phyloP scores from a whole-genome alignment of 1,140 invertebrate genomes.

The Drosophila sp. region DNA sequence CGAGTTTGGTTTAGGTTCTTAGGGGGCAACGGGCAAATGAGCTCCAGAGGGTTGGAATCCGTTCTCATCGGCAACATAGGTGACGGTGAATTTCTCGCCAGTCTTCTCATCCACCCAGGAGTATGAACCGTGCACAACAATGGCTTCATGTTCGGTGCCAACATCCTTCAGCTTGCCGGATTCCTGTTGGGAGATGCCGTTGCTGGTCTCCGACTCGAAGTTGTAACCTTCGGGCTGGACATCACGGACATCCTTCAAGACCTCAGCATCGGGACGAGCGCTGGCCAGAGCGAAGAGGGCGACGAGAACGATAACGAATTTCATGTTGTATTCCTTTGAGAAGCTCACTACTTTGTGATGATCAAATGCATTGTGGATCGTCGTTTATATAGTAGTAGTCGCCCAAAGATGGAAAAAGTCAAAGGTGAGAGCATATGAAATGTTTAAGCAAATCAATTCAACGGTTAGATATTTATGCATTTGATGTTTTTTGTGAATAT shows the following conservation, averaged over 20 bases:
- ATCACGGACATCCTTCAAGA: slow-evolving; percentile 10
- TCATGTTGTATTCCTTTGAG: slow-evolving; percentile 61
- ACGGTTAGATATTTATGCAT: slow-evolving; percentile 34
- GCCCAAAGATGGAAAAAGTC: slow-evolving; percentile 16
- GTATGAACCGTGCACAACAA: slow-evolving; percentile 51
- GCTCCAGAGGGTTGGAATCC: slow-evolving; percentile 88
- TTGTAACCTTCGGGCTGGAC: slow-evolving; percentile 23
- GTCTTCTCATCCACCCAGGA: slow-evolving; percentile 48
- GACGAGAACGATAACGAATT: slow-evolving; percentile 65
- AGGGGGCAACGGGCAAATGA: slow-evolving; percentile 84
- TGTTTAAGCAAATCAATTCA: background rate
- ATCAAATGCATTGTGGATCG: slow-evolving; percentile 33
- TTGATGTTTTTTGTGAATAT: slow-evolving; percentile 8
- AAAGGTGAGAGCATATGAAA: slow-evolving; percentile 35
- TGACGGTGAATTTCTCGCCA: slow-evolving; percentile 50
- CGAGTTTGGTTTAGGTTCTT: background rate
- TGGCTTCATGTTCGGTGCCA: slow-evolving; percentile 53
- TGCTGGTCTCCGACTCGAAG: slow-evolving; percentile 83
- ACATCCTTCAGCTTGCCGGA: background rate
- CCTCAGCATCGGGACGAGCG: slow-evolving; percentile 24
- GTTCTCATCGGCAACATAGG: slow-evolving; percentile 83
- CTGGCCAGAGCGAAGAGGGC: slow-evolving; percentile 57
- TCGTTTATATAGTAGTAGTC: slow-evolving; percentile 36
- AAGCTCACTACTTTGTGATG: slow-evolving; percentile 47
- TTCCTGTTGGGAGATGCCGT: slow-evolving; percentile 85